phyloP scores from a whole-genome alignment of 2,888 invertebrate genomes.

The Hecatera dysodea region DNA sequence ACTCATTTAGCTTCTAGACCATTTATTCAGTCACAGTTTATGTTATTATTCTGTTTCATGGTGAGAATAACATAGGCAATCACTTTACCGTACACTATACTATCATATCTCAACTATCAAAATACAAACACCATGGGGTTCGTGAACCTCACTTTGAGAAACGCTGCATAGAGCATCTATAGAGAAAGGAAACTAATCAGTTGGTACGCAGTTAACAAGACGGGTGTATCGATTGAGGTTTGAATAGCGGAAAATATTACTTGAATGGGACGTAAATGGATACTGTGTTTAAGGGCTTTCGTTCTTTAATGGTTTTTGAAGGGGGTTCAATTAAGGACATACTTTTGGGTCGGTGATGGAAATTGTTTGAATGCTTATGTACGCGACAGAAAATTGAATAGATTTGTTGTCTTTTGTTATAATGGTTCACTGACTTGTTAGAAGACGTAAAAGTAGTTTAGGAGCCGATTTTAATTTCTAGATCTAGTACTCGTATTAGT shows the following conservation, averaged over 20 bases:
- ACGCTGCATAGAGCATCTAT: background rate
- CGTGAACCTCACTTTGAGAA: slow-evolving; percentile 17
- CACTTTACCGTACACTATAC: background rate
- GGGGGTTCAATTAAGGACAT: slow-evolving; percentile 38
- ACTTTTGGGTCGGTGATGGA: slow-evolving; percentile 6
- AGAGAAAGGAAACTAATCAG: slow-evolving; percentile 49
- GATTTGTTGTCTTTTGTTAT: background rate
- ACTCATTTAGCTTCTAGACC: background rate
- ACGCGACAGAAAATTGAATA: background rate
- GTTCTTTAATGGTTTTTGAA: slow-evolving; percentile 33
- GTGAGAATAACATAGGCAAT: background rate
- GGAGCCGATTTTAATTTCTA: background rate
- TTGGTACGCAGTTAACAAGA: slow-evolving; percentile 36
- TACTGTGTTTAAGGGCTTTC: slow-evolving; percentile 23
- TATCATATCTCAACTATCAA: background rate
- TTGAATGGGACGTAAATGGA: slow-evolving; percentile 40
- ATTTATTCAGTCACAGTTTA: background rate
- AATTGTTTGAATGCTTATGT: background rate
- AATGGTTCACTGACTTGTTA: background rate
- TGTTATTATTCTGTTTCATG: background rate
- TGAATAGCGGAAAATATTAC: slow-evolving; percentile 43
- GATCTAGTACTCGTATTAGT: no score
- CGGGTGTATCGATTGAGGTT: slow-evolving; percentile 23
- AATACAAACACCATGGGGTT: background rate
- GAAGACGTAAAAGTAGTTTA: background rate